Percentiles rank a stretch among this genome's conserved stretches.
Conservation (phyloP, 2,797 vertebrate genomes). For the Mus spretus region DNA sequence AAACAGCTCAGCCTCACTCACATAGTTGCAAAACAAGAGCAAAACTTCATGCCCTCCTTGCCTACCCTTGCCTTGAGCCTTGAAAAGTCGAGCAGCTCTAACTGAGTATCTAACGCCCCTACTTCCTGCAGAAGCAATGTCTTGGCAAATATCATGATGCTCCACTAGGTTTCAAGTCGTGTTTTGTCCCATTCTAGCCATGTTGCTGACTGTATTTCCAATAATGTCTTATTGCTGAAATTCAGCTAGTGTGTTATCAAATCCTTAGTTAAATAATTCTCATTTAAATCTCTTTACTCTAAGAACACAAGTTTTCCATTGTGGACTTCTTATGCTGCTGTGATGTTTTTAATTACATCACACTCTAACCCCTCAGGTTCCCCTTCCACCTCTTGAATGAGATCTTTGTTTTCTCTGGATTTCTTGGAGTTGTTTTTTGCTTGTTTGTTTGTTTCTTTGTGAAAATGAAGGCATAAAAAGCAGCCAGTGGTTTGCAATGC, state of each 20-base stretch:
- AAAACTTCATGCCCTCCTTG: not conserved
- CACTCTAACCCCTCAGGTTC: conserved; percentile 28
- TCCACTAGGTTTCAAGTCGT: not conserved
- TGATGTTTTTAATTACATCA: conserved; percentile 47
- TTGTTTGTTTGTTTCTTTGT: not conserved
- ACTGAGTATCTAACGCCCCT: not conserved
- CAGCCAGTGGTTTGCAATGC: not conserved
- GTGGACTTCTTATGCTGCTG: conserved; percentile 42
- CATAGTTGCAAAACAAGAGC: not conserved
- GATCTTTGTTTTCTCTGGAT: conserved; percentile 24
- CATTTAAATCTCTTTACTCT: conserved; percentile 68
- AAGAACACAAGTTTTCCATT: conserved; percentile 60
- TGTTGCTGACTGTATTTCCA: conserved; percentile 43
- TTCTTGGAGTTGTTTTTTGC: not conserved
- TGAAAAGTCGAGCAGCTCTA: not conserved
- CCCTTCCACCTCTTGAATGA: not conserved
- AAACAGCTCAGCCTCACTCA: not conserved
- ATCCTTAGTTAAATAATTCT: conserved; percentile 62
- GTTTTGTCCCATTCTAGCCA: not conserved
- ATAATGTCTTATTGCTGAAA: conserved; percentile 58
- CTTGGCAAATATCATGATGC: not conserved
- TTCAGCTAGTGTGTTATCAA: conserved; percentile 65
- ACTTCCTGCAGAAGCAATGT: not conserved
- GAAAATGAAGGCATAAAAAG: not conserved
- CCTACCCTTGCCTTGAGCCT: not conserved